Evolutionary conservation across 1,140 invertebrate genomes (phyloP).

Genomic region (Drosophila insularis): DNA sequence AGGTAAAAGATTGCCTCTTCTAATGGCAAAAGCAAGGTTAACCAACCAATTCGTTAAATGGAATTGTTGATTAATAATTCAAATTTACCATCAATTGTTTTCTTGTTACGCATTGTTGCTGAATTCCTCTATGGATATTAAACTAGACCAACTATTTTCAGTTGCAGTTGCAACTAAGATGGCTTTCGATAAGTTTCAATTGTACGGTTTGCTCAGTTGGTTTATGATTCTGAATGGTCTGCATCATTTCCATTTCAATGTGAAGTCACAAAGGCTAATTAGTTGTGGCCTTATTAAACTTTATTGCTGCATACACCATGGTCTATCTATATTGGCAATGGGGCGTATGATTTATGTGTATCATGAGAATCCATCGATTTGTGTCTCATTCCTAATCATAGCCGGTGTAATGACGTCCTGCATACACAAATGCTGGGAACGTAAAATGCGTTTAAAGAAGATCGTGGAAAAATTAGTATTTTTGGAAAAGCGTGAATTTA

Average conservation of each 20-base stretch:
- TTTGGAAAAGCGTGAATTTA: slow-evolving; percentile 24
- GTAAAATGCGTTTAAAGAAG: not conserved
- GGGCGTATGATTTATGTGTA: slow-evolving; percentile 22
- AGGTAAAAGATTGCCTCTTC: too few species aligned
- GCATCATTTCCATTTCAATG: slow-evolving; percentile 24
- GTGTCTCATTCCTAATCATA: slow-evolving; percentile 32
- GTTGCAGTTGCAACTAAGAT: slow-evolving; percentile 17
- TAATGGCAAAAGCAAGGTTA: too few species aligned
- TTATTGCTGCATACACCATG: slow-evolving; percentile 36
- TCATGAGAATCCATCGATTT: slow-evolving; percentile 3
- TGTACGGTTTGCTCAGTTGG: slow-evolving; percentile 23
- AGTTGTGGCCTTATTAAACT: not conserved
- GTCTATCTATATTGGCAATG: slow-evolving; percentile 21
- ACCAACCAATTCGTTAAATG: too few species aligned
- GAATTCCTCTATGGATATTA: slow-evolving; percentile 18
- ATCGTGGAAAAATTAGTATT: slow-evolving; percentile 1
- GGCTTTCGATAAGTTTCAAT: not conserved
- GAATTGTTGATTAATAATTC: too few species aligned
- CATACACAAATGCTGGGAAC: slow-evolving; percentile 33
- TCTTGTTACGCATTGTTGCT: not conserved
- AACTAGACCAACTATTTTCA: not conserved
- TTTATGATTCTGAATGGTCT: slow-evolving; percentile 39
- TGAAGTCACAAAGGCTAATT: not conserved
- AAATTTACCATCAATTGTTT: too few species aligned
- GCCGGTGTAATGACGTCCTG: not conserved